phyloP scores from a whole-genome alignment of 1,140 invertebrate genomes.

The Monomorium pharaonis region DNA sequence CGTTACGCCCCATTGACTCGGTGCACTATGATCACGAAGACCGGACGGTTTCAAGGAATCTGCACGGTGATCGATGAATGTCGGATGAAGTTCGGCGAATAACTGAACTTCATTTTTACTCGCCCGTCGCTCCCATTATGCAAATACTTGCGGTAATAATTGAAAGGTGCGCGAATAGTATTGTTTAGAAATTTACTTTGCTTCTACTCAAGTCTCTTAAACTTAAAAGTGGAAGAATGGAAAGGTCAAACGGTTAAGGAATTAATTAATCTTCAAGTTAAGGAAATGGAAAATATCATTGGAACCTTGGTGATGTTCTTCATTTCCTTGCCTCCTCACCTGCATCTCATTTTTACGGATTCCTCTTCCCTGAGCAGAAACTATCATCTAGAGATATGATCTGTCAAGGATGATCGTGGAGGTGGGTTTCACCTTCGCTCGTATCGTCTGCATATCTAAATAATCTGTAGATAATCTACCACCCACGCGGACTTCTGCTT shows the following conservation, averaged over 20 bases:
- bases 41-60: background rate
- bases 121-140: background rate
- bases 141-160: background rate
- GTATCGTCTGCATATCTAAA: background rate
- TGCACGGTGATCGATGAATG: background rate
- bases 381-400: background rate
- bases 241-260: background rate
- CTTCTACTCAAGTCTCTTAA: background rate
- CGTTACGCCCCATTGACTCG: slow-evolving; percentile 5
- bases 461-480: background rate
- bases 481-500: background rate
- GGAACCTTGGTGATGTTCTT: background rate
- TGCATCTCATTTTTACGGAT: background rate
- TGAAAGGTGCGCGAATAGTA: background rate
- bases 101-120: slow-evolving; percentile 27
- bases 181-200: background rate
- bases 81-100: background rate
- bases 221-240: background rate
- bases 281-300: background rate
- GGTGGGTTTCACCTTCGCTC: background rate
- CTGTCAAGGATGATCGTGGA: background rate
- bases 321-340: no score
- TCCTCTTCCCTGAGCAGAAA: background rate
- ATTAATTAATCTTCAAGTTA: background rate
- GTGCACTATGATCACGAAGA: background rate